Evolutionary conservation across 2,888 invertebrate genomes (phyloP).

Genomic region (Seira musarum): DNA sequence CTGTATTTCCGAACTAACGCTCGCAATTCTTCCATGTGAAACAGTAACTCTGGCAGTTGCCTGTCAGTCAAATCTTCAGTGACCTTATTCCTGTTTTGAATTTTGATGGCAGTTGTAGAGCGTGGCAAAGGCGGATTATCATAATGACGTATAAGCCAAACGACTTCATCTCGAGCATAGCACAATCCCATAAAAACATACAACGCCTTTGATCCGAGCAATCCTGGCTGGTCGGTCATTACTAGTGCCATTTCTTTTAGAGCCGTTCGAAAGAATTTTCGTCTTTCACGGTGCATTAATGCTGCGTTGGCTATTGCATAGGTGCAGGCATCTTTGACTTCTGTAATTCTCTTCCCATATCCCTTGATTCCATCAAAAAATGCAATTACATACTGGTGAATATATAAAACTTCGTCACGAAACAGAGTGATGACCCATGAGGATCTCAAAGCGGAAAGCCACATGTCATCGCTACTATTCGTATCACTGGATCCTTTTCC

Average conservation of each 20-base stretch:
- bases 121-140: conserved; percentile 88
- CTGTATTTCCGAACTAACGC: conserved; percentile 94
- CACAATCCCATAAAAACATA: conserved; percentile 97
- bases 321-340: conserved; percentile 95
- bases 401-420: conserved; percentile 96
- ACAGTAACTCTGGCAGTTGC: conserved; percentile 95
- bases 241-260: conserved; percentile 95
- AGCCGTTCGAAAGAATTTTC: conserved; percentile 96
- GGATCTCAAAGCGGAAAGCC: conserved; percentile 92
- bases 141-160: conserved; percentile 96
- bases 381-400: conserved; percentile 92
- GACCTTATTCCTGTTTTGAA: conserved; percentile 88
- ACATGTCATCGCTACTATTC: conserved; percentile 76
- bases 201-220: conserved; percentile 96
- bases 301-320: conserved; percentile 93
- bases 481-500: conserved; percentile 72
- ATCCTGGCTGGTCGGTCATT: conserved; percentile 97
- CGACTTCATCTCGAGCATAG: conserved; percentile 96
- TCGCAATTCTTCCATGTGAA: conserved; percentile 98
- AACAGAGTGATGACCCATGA: conserved; percentile 96
- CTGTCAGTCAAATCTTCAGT: conserved; percentile 96
- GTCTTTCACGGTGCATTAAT: conserved; percentile 92
- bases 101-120: conserved; percentile 70
- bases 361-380: conserved; percentile 98
- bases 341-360: conserved; percentile 91